These are phyloP conservation scores for Alentia gelatinosa DNA, from an alignment of 2,888 invertebrate species.

Conservation along the genomic window DNA sequence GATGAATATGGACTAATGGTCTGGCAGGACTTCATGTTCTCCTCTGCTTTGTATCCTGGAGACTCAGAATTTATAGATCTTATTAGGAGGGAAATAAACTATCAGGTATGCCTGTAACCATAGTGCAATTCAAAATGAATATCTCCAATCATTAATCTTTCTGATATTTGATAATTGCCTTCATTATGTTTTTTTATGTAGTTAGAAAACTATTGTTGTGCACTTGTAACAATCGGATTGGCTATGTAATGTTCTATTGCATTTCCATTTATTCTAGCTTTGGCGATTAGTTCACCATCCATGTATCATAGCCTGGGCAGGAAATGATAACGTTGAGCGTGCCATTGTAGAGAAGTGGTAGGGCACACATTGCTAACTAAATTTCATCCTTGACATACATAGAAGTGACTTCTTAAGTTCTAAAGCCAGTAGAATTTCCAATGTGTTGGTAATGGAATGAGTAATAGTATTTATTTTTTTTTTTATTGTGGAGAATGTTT, in stretches of 20 bases:
- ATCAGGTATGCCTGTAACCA: conserved; percentile 85
- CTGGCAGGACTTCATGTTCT: conserved; percentile 99
- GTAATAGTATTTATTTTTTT: no score
- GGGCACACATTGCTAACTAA: background rate
- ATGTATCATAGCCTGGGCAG: conserved; percentile 92
- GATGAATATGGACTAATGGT: conserved; percentile 94
- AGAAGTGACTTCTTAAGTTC: background rate
- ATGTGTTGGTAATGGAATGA: background rate
- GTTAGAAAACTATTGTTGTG: background rate
- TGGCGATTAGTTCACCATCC: conserved; percentile 90
- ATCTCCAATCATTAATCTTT: background rate
- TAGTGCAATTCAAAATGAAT: background rate
- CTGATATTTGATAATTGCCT: background rate
- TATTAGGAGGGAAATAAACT: conserved; percentile 88
- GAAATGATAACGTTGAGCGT: conserved; percentile 95
- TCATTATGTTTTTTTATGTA: background rate
- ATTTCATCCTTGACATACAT: background rate
- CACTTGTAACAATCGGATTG: background rate
- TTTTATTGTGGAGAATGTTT: background rate
- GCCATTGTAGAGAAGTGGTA: conserved; percentile 90
- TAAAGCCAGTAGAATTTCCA: background rate
- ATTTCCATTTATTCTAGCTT: conserved; percentile 58
- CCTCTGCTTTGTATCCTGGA: conserved; percentile 95
- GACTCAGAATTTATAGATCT: conserved; percentile 86
- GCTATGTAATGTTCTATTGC: background rate